Percentiles rank a stretch among this genome's conserved stretches.
phyloP scores from a whole-genome alignment of 1,140 invertebrate genomes.

The Cydia amplana region DNA sequence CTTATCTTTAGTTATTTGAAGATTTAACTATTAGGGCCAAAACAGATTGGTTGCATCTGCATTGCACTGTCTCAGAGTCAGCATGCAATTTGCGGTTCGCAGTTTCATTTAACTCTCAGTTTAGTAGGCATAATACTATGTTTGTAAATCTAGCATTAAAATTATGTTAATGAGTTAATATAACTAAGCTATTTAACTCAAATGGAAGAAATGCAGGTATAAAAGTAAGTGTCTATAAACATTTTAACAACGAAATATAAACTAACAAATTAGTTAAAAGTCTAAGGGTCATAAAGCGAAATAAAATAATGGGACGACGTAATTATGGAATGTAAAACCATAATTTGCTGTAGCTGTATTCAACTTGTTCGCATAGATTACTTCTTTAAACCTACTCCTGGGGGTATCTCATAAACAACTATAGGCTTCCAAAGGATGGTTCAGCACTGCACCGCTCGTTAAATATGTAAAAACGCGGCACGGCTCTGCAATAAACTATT shows the following conservation, averaged over 20 bases:
- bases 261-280: neutral
- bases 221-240: neutral
- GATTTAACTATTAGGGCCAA: no score
- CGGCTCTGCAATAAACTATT: slow-evolving; percentile 30
- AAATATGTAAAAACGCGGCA: slow-evolving; percentile 42
- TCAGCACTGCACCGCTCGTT: slow-evolving; percentile 38
- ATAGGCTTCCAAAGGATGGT: slow-evolving; percentile 18
- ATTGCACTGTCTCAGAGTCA: no score
- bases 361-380: slow-evolving; percentile 37
- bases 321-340: slow-evolving; percentile 14
- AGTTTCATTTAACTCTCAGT: no score
- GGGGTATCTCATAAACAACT: slow-evolving; percentile 40
- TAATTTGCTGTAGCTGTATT: slow-evolving; percentile 8
- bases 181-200: no score
- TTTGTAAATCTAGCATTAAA: no score
- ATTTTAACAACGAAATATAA: neutral
- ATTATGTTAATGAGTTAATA: no score
- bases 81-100: no score
- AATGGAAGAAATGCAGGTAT: neutral
- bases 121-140: no score
- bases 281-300: neutral
- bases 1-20: no score
- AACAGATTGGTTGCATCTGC: no score
- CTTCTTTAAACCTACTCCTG: slow-evolving; percentile 35
- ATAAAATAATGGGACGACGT: neutral